Percentiles rank a stretch among this genome's conserved stretches.
Conservation (phyloP, 2,888 invertebrate genomes). For the Pterobdella sp. region DNA sequence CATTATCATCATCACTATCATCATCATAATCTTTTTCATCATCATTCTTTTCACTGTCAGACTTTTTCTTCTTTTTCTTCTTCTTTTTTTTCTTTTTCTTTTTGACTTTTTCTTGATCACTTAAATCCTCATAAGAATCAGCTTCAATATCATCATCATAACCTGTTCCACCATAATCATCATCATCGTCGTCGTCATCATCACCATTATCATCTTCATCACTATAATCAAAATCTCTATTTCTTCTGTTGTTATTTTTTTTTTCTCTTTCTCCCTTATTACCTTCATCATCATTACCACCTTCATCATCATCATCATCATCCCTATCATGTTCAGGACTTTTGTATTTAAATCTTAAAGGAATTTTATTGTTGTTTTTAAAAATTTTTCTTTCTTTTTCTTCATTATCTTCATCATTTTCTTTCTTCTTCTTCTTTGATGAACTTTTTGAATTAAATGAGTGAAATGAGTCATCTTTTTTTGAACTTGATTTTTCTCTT, state of each 20-base stretch:
- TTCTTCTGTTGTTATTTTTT: not conserved
- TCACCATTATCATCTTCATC: not conserved
- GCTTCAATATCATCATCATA: constrained; percentile 18
- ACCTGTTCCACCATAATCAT: constrained; percentile 6
- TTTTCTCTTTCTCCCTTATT: not conserved
- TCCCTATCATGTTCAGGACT: not conserved
- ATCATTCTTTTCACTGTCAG: not conserved
- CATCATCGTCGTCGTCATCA: constrained; percentile 14
- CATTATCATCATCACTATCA: constrained; percentile 2
- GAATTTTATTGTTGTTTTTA: not conserved
- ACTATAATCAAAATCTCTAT: not conserved
- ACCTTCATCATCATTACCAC: not conserved
- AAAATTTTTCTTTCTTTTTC: not conserved
- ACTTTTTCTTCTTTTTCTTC: constrained; percentile 23
- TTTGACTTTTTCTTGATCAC: not conserved
- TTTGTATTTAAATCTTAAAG: not conserved
- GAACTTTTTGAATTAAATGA: too few relatives aligned
- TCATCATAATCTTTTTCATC: constrained; percentile 3
- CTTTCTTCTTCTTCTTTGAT: constrained; percentile 7
- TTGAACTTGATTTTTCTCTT: too few relatives aligned
- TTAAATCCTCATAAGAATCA: constrained; percentile 20
- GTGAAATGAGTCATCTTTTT: too few relatives aligned
- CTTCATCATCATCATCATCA: not conserved
- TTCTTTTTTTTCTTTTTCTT: constrained; percentile 16
- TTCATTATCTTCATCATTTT: constrained; percentile 2